A percentile compares a stretch with the other conserved stretches of the same genome.
Conservation (phyloP, 2,888 invertebrate species). For the Platycheirus rosarum region DNA sequence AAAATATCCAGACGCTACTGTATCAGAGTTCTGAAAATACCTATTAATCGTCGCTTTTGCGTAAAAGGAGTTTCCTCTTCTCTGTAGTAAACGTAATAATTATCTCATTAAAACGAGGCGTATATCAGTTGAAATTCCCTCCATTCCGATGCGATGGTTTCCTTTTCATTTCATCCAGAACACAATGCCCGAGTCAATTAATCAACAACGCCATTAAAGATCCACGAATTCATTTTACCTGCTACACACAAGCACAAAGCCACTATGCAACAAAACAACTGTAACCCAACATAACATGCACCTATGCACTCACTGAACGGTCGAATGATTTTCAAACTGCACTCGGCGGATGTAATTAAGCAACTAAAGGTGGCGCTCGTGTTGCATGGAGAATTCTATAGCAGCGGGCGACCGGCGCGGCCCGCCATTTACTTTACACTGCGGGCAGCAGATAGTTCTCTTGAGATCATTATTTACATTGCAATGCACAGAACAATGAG, state of each 20-base stretch:
- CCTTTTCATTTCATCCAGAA: constrained; percentile 30
- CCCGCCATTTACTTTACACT: constrained; percentile 10
- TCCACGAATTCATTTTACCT: constrained; percentile 60
- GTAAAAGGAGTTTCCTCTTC: constrained; percentile 18
- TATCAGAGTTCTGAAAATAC: not conserved
- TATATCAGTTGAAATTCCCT: constrained; percentile 22
- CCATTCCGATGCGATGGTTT: constrained; percentile 4
- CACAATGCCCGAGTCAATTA: constrained; percentile 55
- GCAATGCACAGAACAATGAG: constrained; percentile 2
- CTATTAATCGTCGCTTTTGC: constrained; percentile 8
- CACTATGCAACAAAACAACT: too few relatives aligned
- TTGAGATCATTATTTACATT: constrained; percentile 61
- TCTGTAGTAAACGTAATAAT: constrained; percentile 27
- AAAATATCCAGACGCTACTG: constrained; percentile 7
- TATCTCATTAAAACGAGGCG: constrained; percentile 63
- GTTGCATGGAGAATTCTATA: constrained; percentile 28
- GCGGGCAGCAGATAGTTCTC: constrained; percentile 26
- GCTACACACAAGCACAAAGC: too few relatives aligned
- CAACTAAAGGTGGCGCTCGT: constrained; percentile 65
- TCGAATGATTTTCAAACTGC: constrained; percentile 54
- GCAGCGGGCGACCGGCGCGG: too few relatives aligned
- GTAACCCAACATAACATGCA: constrained; percentile 22
- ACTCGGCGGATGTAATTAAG: constrained; percentile 56
- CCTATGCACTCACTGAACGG: constrained; percentile 20
- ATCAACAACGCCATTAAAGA: constrained; percentile 63